Evolutionary conservation across 2,888 invertebrate genomes (phyloP).

Genomic region (Homarus gammarus): DNA sequence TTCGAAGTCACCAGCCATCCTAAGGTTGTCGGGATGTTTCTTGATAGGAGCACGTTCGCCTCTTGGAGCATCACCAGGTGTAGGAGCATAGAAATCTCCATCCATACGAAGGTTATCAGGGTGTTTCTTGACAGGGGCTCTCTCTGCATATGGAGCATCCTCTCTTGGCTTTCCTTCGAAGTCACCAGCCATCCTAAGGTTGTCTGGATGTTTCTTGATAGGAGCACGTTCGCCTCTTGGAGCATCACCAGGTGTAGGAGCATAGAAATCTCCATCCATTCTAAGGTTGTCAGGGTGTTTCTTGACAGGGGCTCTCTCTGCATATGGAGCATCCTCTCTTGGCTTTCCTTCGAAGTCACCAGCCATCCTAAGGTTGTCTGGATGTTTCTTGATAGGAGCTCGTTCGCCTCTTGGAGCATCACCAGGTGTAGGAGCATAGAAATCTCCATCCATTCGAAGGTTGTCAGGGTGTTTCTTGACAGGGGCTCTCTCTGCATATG

Average conservation of each 20-base stretch:
- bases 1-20: constrained; percentile 83
- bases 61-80: constrained; percentile 37
- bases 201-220: constrained; percentile 64
- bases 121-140: constrained; percentile 77
- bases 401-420: constrained; percentile 78
- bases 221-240: constrained; percentile 77
- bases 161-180: constrained; percentile 75
- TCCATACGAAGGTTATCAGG: constrained; percentile 82
- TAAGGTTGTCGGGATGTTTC: constrained; percentile 79
- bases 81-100: constrained; percentile 78
- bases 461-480: constrained; percentile 82
- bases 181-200: constrained; percentile 54
- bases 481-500: constrained; percentile 81
- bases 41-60: constrained; percentile 74
- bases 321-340: constrained; percentile 79
- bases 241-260: constrained; percentile 78
- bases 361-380: constrained; percentile 68
- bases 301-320: constrained; percentile 80
- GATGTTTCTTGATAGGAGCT: constrained; percentile 79
- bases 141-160: constrained; percentile 79
- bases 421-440: constrained; percentile 81
- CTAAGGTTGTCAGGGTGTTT: constrained; percentile 84
- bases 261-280: constrained; percentile 80
- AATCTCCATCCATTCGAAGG: constrained; percentile 82
- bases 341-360: constrained; percentile 69